These are phyloP conservation scores for Acromyrmex echinatior DNA, from an alignment of 1,140 invertebrate genomes.

Conservation along the genomic window DNA sequence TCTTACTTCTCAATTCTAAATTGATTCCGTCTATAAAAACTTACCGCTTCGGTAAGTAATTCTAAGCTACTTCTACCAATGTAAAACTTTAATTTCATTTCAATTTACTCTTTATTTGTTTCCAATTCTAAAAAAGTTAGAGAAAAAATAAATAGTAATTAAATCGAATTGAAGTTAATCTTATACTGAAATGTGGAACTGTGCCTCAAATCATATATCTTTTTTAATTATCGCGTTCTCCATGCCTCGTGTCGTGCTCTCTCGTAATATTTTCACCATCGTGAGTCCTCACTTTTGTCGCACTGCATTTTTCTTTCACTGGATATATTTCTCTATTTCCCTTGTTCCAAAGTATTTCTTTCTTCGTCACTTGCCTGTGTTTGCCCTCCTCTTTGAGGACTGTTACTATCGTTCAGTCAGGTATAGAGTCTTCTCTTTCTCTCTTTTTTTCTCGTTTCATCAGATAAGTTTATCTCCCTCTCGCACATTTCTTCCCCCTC, in stretches of 20 bases:
- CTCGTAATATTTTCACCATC: background rate
- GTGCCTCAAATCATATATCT: background rate
- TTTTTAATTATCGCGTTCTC: background rate
- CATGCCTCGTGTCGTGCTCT: background rate
- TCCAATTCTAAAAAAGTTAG: no score
- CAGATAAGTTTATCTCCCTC: background rate
- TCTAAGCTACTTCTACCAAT: background rate
- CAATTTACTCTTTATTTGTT: no score
- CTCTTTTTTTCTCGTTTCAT: background rate
- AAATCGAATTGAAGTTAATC: no score
- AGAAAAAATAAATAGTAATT: no score
- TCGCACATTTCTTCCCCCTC: background rate
- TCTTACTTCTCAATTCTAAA: background rate
- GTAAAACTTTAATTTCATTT: no score
- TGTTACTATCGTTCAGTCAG: slow-evolving; percentile 35
- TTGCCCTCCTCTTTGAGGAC: background rate
- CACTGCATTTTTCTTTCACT: slow-evolving; percentile 36
- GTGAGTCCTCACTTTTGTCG: background rate
- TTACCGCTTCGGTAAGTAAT: background rate
- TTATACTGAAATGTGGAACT: no score
- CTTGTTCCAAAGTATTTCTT: slow-evolving; percentile 4
- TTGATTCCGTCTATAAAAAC: background rate
- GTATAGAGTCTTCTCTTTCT: background rate
- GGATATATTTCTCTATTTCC: slow-evolving; percentile 31
- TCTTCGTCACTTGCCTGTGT: slow-evolving; percentile 20